These are phyloP conservation scores for Lagopus leucura DNA, from an alignment of 2,113 vertebrate species.

Conservation along the genomic window DNA sequence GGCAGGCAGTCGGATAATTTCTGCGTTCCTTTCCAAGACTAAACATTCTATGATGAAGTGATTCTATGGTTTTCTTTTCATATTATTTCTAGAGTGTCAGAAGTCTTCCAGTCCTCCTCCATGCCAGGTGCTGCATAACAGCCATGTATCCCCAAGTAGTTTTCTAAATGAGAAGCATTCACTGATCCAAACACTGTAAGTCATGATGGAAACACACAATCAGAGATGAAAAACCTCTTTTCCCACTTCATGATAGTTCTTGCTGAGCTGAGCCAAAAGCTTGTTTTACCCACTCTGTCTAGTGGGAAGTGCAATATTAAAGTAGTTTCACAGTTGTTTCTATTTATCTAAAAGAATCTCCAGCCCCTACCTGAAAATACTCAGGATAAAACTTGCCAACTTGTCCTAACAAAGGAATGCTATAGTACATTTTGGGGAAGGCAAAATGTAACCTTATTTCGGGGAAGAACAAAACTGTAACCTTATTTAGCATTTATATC, in stretches of 20 bases:
- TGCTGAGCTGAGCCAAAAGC: background rate
- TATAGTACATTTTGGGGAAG: background rate
- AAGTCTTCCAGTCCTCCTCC: background rate
- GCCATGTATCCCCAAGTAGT: rapidly evolving
- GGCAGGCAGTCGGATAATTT: background rate
- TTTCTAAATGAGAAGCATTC: background rate
- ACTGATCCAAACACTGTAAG: background rate
- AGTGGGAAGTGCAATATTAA: rapidly evolving
- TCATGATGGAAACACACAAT: background rate
- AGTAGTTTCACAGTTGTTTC: background rate
- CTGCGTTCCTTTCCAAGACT: background rate
- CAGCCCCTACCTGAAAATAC: background rate
- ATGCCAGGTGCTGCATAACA: background rate
- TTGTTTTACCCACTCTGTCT: rapidly evolving
- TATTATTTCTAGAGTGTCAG: background rate
- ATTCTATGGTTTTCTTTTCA: background rate
- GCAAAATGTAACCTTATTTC: background rate
- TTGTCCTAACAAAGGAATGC: background rate
- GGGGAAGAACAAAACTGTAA: background rate
- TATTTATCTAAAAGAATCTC: background rate
- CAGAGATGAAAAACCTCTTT: rapidly evolving
- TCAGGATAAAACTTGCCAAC: background rate
- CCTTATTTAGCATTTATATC: constrained; percentile 17
- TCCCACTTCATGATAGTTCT: rapidly evolving
- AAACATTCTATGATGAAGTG: background rate